These are phyloP conservation scores for Mustelus asterias DNA, from an alignment of 2,113 vertebrate genomes.

Conservation along the genomic window DNA sequence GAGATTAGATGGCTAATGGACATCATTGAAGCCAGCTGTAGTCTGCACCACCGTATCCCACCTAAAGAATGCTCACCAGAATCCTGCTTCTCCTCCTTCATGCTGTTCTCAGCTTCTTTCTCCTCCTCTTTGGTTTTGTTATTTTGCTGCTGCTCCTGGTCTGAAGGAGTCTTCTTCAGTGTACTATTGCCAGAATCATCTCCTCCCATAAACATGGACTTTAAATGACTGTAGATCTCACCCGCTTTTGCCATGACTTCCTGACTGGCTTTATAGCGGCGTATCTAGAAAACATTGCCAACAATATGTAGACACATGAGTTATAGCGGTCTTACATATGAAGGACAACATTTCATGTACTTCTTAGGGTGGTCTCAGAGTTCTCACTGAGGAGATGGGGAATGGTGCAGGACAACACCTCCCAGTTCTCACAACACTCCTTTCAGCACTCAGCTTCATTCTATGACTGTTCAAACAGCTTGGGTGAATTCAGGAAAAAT, in stretches of 20 bases:
- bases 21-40: not conserved
- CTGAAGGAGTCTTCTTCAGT: slow-evolving; percentile 43
- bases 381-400: not conserved
- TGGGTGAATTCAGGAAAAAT: not conserved
- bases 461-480: not conserved
- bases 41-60: not conserved
- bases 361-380: not conserved
- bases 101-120: slow-evolving; percentile 52
- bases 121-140: slow-evolving; percentile 47
- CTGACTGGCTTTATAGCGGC: slow-evolving; percentile 88
- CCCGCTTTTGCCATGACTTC: slow-evolving; percentile 92
- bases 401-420: not conserved
- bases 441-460: not conserved
- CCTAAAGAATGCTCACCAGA: not conserved
- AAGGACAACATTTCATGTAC: not conserved
- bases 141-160: slow-evolving; percentile 67
- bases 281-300: slow-evolving; percentile 63
- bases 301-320: not conserved
- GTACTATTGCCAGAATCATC: slow-evolving; percentile 28
- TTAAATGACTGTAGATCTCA: slow-evolving; percentile 85
- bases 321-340: not conserved
- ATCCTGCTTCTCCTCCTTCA: slow-evolving; percentile 51
- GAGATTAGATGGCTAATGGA: not conserved
- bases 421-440: not conserved
- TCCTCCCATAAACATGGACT: slow-evolving; percentile 80